Evolutionary conservation across 2,113 vertebrate species (phyloP).

Genomic region (Genyomyrus donnyi): DNA sequence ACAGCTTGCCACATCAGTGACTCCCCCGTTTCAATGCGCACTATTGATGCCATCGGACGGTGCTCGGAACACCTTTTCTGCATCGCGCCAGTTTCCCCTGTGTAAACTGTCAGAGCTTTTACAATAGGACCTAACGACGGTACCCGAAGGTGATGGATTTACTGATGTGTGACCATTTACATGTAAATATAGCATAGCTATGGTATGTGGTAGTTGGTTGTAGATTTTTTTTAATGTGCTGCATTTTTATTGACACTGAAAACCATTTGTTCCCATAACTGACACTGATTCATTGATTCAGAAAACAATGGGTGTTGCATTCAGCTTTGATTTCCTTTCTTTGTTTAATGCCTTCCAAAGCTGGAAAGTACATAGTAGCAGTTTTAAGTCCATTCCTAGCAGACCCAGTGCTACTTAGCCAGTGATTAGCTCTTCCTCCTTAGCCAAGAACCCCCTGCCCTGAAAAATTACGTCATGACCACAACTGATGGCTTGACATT

Average conservation of each 20-base stretch:
- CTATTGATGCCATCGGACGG: neutral
- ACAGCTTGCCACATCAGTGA: neutral
- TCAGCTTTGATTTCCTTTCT: neutral
- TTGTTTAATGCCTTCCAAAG: neutral
- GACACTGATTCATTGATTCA: neutral
- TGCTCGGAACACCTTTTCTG: neutral
- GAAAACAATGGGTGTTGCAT: neutral
- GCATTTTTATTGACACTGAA: neutral
- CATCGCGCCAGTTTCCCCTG: neutral
- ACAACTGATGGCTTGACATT: neutral
- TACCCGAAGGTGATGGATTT: neutral
- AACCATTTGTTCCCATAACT: neutral
- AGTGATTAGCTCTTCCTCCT: slow-evolving; percentile 9
- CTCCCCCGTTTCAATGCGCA: neutral
- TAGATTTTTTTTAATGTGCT: neutral
- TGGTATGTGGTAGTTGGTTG: neutral
- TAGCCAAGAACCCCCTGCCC: neutral
- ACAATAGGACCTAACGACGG: neutral
- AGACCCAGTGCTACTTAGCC: neutral
- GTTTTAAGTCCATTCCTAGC: neutral
- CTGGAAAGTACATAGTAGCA: neutral
- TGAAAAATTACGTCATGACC: neutral
- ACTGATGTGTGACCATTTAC: neutral
- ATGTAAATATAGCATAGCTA: neutral
- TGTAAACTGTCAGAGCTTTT: neutral